These are phyloP conservation scores for Leuciscus waleckii DNA, from an alignment of 2,797 vertebrate species.

Conservation along the genomic window DNA sequence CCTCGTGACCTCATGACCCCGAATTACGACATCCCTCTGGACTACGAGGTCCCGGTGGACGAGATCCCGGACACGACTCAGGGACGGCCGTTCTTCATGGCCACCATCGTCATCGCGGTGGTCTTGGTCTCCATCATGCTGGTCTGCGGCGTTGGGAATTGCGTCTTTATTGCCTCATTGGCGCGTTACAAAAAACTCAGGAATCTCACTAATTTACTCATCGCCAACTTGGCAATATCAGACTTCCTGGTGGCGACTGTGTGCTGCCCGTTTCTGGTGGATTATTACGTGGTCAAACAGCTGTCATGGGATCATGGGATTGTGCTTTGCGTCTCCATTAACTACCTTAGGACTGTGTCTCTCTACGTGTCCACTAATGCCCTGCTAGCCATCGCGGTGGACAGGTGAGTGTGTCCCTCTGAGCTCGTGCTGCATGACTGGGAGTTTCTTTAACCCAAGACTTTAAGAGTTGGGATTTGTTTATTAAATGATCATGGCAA, in stretches of 20 bases:
- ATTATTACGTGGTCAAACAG: conserved; percentile 94
- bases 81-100: conserved; percentile 88
- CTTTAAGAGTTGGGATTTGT: background rate
- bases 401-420: conserved; percentile 82
- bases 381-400: conserved; percentile 92
- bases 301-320: conserved; percentile 95
- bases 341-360: conserved; percentile 93
- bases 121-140: conserved; percentile 93
- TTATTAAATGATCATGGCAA: background rate
- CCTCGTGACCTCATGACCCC: conserved; percentile 75
- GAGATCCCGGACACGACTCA: conserved; percentile 90
- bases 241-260: conserved; percentile 95
- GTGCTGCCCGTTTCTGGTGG: conserved; percentile 97
- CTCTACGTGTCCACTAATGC: conserved; percentile 96
- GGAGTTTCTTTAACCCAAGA: background rate
- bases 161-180: conserved; percentile 90
- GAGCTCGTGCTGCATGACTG: background rate
- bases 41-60: conserved; percentile 87
- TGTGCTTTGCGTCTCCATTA: conserved; percentile 89
- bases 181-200: conserved; percentile 92
- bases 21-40: conserved; percentile 73
- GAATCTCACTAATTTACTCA: conserved; percentile 95
- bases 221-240: conserved; percentile 94
- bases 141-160: conserved; percentile 93
- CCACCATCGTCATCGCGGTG: conserved; percentile 88